These are phyloP conservation scores for Ormyrus labotus DNA, from an alignment of 2,888 invertebrate species.

Conservation along the genomic window DNA sequence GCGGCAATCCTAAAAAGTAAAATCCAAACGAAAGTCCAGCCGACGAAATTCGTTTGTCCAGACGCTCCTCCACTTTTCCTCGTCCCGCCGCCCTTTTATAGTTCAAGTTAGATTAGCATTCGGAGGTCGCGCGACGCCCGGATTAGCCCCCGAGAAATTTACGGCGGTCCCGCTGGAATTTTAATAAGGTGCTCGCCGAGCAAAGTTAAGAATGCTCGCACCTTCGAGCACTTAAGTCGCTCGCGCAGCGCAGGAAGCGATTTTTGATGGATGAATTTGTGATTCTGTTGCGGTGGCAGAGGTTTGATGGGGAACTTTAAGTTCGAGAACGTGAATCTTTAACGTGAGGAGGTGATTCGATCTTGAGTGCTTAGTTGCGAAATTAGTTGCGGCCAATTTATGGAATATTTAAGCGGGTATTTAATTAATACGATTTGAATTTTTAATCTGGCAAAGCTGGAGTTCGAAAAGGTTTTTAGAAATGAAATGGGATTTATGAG, in stretches of 20 bases:
- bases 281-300: not conserved
- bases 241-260: not conserved
- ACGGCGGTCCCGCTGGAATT: constrained; percentile 29
- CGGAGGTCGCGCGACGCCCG: constrained; percentile 4
- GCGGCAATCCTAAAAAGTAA: too few relatives aligned
- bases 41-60: not conserved
- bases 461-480: too few relatives aligned
- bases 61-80: not conserved
- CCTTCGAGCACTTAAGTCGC: not conserved
- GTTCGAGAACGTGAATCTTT: too few relatives aligned
- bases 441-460: too few relatives aligned
- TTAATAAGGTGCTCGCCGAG: constrained; percentile 18
- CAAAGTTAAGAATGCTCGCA: constrained; percentile 13
- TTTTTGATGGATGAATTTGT: not conserved
- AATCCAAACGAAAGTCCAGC: too few relatives aligned
- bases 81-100: not conserved
- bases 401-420: too few relatives aligned
- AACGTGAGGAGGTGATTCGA: too few relatives aligned
- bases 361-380: too few relatives aligned
- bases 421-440: too few relatives aligned
- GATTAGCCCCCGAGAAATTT: constrained; percentile 39
- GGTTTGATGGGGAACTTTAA: not conserved
- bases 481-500: not conserved
- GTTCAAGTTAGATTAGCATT: constrained; percentile 38
- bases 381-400: too few relatives aligned